A percentile compares a stretch with the other conserved stretches of the same genome.
Conservation (phyloP, 2,113 vertebrate genomes). For the Notothenia rossii region DNA sequence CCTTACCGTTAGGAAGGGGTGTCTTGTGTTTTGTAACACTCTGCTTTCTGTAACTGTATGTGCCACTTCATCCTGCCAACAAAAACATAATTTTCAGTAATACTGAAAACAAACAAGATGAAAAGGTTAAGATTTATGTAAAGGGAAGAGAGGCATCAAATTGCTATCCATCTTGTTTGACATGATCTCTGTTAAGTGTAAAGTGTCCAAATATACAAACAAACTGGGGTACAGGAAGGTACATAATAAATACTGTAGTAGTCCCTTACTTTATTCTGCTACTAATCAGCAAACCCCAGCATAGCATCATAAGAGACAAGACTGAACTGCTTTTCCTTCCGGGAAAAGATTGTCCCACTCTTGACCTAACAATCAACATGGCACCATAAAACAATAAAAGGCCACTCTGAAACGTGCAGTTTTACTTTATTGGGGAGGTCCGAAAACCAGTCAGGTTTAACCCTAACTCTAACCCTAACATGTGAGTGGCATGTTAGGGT, state of each 20-base stretch:
- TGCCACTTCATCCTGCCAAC: slow-evolving; percentile 91
- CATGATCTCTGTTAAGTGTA: neutral
- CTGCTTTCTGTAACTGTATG: slow-evolving; percentile 94
- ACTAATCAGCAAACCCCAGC: neutral
- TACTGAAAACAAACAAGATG: neutral
- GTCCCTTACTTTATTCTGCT: neutral
- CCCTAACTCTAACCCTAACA: no score
- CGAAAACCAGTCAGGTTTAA: no score
- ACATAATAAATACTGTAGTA: neutral
- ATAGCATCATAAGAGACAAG: no score
- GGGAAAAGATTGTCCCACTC: no score
- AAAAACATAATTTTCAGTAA: slow-evolving; percentile 20
- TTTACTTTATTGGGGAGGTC: no score
- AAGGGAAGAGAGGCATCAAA: neutral
- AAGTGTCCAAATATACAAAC: neutral
- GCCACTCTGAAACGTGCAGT: no score
- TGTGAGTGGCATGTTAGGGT: no score
- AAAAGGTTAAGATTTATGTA: neutral
- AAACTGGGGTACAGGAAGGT: neutral
- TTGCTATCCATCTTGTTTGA: neutral
- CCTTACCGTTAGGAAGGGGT: slow-evolving; percentile 93
- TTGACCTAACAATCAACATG: no score
- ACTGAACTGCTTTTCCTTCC: no score
- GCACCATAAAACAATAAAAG: no score
- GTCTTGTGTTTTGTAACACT: slow-evolving; percentile 92